A percentile compares a stretch with the other conserved stretches of the same genome.
Conservation (phyloP, 2,888 invertebrate genomes). For the Acanthoscelides obtectus region DNA sequence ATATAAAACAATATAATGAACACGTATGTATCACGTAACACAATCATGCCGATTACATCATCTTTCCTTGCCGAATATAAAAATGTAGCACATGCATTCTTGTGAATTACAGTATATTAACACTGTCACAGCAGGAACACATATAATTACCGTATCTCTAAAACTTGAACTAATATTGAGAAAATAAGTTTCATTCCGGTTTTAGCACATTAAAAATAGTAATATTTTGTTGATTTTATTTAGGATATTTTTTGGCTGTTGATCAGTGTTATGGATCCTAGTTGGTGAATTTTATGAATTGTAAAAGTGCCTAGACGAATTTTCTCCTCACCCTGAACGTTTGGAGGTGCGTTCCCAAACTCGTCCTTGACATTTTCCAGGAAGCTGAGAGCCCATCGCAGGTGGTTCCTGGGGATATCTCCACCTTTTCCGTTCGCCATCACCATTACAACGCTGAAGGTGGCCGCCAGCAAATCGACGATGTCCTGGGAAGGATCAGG, state of each 20-base stretch:
- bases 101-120: no score
- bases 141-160: no score
- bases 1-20: no score
- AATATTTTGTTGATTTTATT: no score
- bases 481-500: slow-evolving; percentile 14
- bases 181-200: no score
- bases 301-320: background rate
- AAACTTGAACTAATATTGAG: no score
- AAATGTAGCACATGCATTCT: no score
- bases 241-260: no score
- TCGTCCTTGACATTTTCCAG: slow-evolving; percentile 21
- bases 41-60: no score
- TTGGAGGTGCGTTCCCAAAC: slow-evolving; percentile 22
- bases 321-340: slow-evolving; percentile 9
- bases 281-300: background rate
- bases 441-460: slow-evolving; percentile 17
- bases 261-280: background rate
- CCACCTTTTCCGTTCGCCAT: slow-evolving; percentile 13
- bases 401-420: slow-evolving; percentile 12
- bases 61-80: background rate
- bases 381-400: slow-evolving; percentile 22
- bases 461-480: slow-evolving; percentile 32
- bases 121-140: no score
- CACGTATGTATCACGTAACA: no score
- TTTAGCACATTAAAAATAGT: no score